phyloP scores from a whole-genome alignment of 2,797 vertebrate species.

The Poecile montanus region DNA sequence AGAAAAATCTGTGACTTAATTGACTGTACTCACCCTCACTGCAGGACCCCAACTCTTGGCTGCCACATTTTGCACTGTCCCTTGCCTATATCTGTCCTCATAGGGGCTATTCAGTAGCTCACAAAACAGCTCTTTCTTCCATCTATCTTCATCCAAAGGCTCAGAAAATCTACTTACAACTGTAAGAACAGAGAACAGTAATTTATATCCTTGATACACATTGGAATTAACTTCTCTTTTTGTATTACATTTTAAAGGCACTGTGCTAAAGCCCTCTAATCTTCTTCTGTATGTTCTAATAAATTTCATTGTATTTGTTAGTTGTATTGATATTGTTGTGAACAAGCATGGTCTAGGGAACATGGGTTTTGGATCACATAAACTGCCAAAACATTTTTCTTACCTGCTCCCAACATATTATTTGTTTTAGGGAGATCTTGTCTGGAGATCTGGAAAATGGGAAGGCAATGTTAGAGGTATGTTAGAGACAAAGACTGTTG shows the following conservation, averaged over 20 bases:
- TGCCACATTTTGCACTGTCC: not conserved
- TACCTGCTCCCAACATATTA: fast-evolving
- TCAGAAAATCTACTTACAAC: not conserved
- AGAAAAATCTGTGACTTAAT: not conserved
- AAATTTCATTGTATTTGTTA: not conserved
- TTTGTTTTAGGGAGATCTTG: not conserved
- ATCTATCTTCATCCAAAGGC: not conserved
- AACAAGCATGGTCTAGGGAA: not conserved
- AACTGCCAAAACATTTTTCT: not conserved
- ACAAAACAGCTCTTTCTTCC: not conserved
- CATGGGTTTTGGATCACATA: not conserved
- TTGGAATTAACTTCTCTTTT: not conserved
- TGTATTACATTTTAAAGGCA: not conserved
- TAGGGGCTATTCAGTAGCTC: not conserved
- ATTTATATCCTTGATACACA: not conserved
- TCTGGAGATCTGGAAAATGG: not conserved
- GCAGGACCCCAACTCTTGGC: not conserved
- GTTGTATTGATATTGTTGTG: not conserved
- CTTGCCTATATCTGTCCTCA: not conserved
- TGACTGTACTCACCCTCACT: fast-evolving
- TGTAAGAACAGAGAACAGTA: not conserved
- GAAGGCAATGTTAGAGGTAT: not conserved
- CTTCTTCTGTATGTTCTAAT: not conserved
- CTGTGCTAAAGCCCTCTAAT: not conserved
- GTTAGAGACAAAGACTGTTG: not conserved